Evolutionary conservation across 2,797 vertebrate species (phyloP), one percentile per base, ranked within the genome.

Genomic region (Enteromius anoplus): DNA sequence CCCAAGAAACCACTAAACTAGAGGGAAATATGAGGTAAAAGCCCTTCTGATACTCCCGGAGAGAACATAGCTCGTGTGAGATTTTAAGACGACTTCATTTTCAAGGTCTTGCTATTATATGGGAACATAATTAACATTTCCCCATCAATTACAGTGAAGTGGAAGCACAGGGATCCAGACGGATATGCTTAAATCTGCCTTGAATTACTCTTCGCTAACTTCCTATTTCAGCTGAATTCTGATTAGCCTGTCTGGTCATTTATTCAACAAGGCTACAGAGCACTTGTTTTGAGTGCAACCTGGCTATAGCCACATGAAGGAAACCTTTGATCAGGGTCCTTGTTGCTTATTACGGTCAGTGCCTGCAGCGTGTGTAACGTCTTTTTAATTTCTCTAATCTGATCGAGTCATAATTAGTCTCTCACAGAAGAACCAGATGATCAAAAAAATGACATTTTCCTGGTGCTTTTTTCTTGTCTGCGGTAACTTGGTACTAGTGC

Each of bases 281-380:
- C 91, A 92, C 93, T 94, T 92, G 92, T 91, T 89, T 85, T 60
- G 84, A 93, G 92, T 92, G 91, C 91, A 92, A 91, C 91, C 90
- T 90, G 85, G 86, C 86, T 87, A 88, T 89, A 86, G 92, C 88
- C 89, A 90, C 92, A 90, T 90, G 92, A 91, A 89, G 88, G 88
- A 87, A 90, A 92, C 91, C 94, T 95, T 95, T 95, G 94, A 95
- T 94, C 92, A 93, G 89, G 69, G 77, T 62, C 86, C 93, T 92
- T 93, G 93, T 92, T 93, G 93, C 90, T 86, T 90, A 89, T 93
- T 91, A 94, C 93, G 93, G 91, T 92, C 89, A 88, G 89, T 90
- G 85, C 90, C 82, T 83, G 85, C 77, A 83, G 83, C 87, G 83
- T 86, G 47, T 80, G 32, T 84, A 23, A 85, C 84, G 60, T 82